Evolutionary conservation across 1,140 invertebrate genomes (phyloP).

Genomic region (Drosophila arizonae): DNA sequence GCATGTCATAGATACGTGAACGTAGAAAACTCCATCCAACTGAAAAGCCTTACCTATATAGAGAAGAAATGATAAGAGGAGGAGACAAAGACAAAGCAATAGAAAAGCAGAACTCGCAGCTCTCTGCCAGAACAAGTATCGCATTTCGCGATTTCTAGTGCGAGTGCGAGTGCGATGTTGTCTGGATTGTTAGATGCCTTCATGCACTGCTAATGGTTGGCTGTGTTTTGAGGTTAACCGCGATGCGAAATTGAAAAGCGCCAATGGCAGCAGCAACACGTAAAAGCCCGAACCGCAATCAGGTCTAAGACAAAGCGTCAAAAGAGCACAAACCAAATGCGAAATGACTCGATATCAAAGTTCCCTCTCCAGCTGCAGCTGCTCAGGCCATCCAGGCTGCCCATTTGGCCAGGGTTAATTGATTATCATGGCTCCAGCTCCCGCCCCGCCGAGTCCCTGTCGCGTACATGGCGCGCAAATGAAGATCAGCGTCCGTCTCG

Average conservation of each 20-base stretch:
- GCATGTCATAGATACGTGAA: slow-evolving; percentile 9
- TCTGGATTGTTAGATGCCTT: slow-evolving; percentile 23
- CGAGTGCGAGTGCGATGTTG: not conserved
- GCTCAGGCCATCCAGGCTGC: slow-evolving; percentile 17
- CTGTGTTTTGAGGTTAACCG: slow-evolving; percentile 40
- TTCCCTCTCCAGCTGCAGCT: not conserved
- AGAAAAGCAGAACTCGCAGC: not conserved
- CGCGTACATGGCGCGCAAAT: slow-evolving; percentile 39
- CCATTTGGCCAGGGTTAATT: slow-evolving; percentile 71
- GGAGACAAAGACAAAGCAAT: not conserved
- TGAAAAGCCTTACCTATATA: slow-evolving; percentile 1
- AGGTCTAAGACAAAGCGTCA: slow-evolving; percentile 12
- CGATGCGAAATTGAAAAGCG: slow-evolving; percentile 41
- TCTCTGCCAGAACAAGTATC: not conserved
- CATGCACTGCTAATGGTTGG: slow-evolving; percentile 8
- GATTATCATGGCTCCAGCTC: slow-evolving; percentile 55
- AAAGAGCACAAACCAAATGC: slow-evolving; percentile 2
- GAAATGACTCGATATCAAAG: slow-evolving; percentile 5
- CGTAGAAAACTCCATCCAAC: not conserved
- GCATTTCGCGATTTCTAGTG: not conserved
- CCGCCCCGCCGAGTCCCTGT: not conserved
- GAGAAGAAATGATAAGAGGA: not conserved
- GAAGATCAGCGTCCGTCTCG: slow-evolving; percentile 33
- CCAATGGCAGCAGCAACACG: slow-evolving; percentile 1
- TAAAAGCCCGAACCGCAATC: slow-evolving; percentile 25